Evolutionary conservation across 2,888 invertebrate species (phyloP), one percentile per base, ranked within the genome.

Genomic region (Euspilapteryx auroguttella): DNA sequence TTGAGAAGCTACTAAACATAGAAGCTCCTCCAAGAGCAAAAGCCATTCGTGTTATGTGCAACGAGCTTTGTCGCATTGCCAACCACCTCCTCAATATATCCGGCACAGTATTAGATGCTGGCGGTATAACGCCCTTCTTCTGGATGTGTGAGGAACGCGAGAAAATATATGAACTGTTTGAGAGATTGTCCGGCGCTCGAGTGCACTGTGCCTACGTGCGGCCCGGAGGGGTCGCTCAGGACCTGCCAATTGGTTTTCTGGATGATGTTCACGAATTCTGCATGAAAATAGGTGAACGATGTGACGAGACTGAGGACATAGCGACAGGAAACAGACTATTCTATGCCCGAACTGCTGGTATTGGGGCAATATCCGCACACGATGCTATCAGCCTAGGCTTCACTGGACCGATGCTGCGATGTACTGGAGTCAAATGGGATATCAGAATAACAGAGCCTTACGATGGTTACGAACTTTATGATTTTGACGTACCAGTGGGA

Each of bases 131-230:
- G 1, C 94, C 94, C 1, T 85, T 92, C 46, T 93, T 94, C 58
- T 94, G 93, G 92, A 76, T 91, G 49, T 92, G 91, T 54, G 92
- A 94, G 59, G 94, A 91, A 58, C 78, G 91, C 27, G 92, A 92
- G 61, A 92, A 92, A 63, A 58, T 92, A 35, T 85, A 87, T 61
- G 94, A 94, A 55, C 80, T 91, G 39, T 89, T 85, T 47, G 94
- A 94, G 53, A 76, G 92, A 35, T 83, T 85, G 1, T 87, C 85
- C 24, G 94, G 94, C 0, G 86, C 89, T 27, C 79, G 94, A 22
- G 81, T 94, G 78, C 93, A 94, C 53, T 84, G 87, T 26, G 85
- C 83, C 3, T 94, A 93, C 48, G 75, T 90, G 27, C 76, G 91
- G 14, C 87, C 89, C 0, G 94, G 94, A 1, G 93, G 94, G 12